Conservation (phyloP, 2,797 vertebrate genomes). For the Sebastes nivosus region DNA sequence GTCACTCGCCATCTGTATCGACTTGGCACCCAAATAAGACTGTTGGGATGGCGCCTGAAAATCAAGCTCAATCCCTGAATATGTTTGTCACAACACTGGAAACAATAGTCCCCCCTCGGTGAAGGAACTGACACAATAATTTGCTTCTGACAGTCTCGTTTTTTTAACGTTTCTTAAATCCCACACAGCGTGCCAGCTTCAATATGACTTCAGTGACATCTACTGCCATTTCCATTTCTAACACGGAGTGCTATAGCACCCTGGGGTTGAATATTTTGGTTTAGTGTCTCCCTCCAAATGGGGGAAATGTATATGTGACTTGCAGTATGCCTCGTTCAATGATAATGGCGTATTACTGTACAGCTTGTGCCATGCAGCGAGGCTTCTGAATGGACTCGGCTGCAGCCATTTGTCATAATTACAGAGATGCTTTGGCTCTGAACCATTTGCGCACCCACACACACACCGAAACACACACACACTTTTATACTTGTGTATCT, state of each 20-base stretch:
- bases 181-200: conserved; percentile 2
- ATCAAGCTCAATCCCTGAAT: conserved; percentile 36
- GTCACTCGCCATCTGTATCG: conserved; percentile 37
- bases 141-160: conserved; percentile 17
- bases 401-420: conserved; percentile 78
- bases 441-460: conserved; percentile 10
- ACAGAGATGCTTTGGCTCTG: conserved; percentile 53
- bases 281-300: conserved; percentile 44
- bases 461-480: conserved; percentile 3
- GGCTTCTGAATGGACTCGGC: conserved; percentile 51
- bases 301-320: conserved; percentile 43
- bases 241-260: conserved; percentile 19
- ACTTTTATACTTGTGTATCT: conserved; percentile 54
- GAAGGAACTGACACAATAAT: conserved; percentile 36
- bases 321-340: conserved; percentile 15
- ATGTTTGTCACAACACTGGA: conserved; percentile 43
- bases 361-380: conserved; percentile 29
- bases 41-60: conserved; percentile 31
- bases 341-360: conserved; percentile 26
- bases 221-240: conserved; percentile 42
- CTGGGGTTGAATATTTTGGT: conserved; percentile 49
- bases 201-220: conserved; percentile 26
- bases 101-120: conserved; percentile 23
- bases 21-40: conserved; percentile 14
- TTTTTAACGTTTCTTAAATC: not conserved